Conservation (phyloP, 2,888 invertebrate genomes). For the Patella depressa region DNA sequence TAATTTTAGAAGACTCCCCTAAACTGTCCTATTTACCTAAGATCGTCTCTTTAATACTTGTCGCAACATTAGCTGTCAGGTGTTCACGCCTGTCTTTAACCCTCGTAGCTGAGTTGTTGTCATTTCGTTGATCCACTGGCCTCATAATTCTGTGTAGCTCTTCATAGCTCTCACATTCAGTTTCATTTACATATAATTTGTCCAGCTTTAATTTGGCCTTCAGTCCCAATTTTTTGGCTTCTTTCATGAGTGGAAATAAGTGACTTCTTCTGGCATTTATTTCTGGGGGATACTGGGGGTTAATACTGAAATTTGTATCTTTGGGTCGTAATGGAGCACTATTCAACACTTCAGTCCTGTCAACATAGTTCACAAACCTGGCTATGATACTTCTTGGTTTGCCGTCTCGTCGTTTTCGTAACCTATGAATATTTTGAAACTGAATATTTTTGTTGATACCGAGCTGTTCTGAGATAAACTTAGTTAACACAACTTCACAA, state of each 20-base stretch:
- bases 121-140: too few relatives aligned
- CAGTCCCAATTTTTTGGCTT: background rate
- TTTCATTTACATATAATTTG: background rate
- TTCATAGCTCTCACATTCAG: too few relatives aligned
- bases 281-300: background rate
- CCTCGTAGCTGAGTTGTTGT: too few relatives aligned
- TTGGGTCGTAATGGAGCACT: background rate
- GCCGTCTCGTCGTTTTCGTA: background rate
- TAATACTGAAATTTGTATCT: background rate
- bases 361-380: background rate
- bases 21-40: too few relatives aligned
- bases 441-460: background rate
- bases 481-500: too few relatives aligned
- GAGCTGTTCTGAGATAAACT: too few relatives aligned
- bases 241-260: background rate
- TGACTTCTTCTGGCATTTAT: background rate
- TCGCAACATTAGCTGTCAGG: too few relatives aligned
- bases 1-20: too few relatives aligned
- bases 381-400: conserved; percentile 1
- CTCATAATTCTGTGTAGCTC: too few relatives aligned
- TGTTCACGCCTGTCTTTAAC: too few relatives aligned
- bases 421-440: background rate
- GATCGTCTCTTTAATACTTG: too few relatives aligned
- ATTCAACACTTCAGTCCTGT: background rate
- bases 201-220: background rate